Evolutionary conservation across 2,113 vertebrate genomes (phyloP).

Genomic region (Nettapus auritus): DNA sequence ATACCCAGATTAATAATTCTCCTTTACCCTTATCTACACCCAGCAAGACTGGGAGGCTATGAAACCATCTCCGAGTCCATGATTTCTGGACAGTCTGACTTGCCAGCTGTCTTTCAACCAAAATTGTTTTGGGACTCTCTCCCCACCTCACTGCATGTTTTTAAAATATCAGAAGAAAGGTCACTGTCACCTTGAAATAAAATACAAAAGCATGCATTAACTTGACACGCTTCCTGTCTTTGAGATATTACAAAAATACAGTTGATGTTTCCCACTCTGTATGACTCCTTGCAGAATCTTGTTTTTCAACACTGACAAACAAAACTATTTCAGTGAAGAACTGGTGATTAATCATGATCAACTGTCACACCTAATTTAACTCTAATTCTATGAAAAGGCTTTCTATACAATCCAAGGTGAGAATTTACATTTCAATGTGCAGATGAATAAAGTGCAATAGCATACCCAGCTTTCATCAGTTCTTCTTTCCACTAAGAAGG

Average conservation of each 20-base stretch:
- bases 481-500: constrained; percentile 30
- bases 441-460: constrained; percentile 26
- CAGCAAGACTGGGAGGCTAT: neutral
- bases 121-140: neutral
- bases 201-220: neutral
- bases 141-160: neutral
- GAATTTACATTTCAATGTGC: constrained; percentile 68
- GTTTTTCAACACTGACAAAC: constrained; percentile 46
- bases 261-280: neutral
- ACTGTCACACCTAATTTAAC: constrained; percentile 69
- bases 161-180: constrained; percentile 13
- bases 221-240: neutral
- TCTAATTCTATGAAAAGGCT: constrained; percentile 55
- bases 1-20: neutral
- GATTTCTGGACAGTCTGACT: neutral
- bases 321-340: constrained; percentile 44
- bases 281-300: neutral
- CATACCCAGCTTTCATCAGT: neutral
- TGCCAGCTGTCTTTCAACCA: neutral
- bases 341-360: constrained; percentile 67
- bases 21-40: neutral
- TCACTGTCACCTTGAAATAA: constrained; percentile 3
- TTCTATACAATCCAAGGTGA: constrained; percentile 36
- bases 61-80: neutral
- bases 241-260: neutral